Evolutionary conservation across 2,797 vertebrate species (phyloP).

Genomic region (Poeciliopsis paucimaculata): DNA sequence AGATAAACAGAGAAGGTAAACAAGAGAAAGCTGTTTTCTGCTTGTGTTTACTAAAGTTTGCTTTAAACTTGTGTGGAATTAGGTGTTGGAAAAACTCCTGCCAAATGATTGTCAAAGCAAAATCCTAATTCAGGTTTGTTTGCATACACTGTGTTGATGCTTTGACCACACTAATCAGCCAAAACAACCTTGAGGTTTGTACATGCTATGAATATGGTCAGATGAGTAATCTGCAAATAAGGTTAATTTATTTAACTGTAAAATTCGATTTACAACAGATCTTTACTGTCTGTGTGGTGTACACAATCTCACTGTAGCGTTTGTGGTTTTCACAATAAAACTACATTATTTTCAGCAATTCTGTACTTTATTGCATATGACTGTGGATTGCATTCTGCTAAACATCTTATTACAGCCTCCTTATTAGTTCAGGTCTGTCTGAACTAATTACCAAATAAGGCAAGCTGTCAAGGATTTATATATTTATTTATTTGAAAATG

Average conservation of each 20-base stretch:
- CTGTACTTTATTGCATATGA: background rate
- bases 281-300: background rate
- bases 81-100: background rate
- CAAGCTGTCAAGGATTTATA: background rate
- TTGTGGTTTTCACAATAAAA: background rate
- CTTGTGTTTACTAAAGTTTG: background rate
- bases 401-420: background rate
- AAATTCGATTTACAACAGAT: background rate
- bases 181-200: conserved; percentile 30
- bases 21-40: background rate
- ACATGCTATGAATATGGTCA: conserved; percentile 67
- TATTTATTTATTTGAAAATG: background rate
- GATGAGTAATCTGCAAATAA: background rate
- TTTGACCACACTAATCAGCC: conserved; percentile 15
- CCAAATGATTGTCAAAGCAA: background rate
- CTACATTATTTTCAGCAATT: background rate
- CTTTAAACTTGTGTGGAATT: background rate
- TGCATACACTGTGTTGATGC: background rate
- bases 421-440: background rate
- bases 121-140: conserved; percentile 19
- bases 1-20: background rate
- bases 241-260: background rate
- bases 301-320: background rate
- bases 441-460: background rate
- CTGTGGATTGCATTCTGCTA: background rate